Base-by-base conservation (phyloP, 1,140 invertebrate genomes). In the Aporrectodea caliginosa region DNA sequence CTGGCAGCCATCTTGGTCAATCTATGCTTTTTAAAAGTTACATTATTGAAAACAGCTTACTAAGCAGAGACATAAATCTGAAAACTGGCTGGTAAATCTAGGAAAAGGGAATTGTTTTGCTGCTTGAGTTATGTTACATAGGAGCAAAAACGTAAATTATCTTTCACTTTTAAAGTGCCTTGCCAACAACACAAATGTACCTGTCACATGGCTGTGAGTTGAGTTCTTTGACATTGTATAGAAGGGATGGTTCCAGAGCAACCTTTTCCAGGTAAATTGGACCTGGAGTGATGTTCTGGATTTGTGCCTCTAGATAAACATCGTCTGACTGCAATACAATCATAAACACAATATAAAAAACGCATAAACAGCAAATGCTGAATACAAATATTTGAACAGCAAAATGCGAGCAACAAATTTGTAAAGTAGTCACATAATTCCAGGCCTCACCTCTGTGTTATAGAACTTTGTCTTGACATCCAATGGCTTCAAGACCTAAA, bases 401-500 rank as follows among this genome's bases (percentile, higher is more conserved):
- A 12, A 12, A 58, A 6, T 58, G 43, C 22, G 22, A 12, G 6
- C 43, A 58, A 22, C 6, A 58, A 58, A 12, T 58, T 58, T 22
- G 22, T 58, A 58, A 58, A 12, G 22, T 22, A 58, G 6, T 22
- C 43, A 58, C 6, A 12, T 58, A 22, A 22, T 12, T 58, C 6
- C 43, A 58, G 74, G 16, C 74, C 82, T 84, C 90, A 92, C 92
- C 91, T 98, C 96, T 27, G 94, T 93, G 91, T 97, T 97, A 86
- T 96, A 98, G 88, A 98, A 98, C 86, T 99, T 98, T 1, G 97
- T 99, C 89, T 98, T 97, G 0, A 99, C 96, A 92, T 99, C 97
- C 16, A 99, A 89, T 69, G 97, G 97, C 87, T 98, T 98, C 80
- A 97, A 91, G 0, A 99, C 97, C 88, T 89, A 78, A 16, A 83